Base-by-base conservation (phyloP, 2,888 invertebrate genomes). In the Melieria crassipennis region DNA sequence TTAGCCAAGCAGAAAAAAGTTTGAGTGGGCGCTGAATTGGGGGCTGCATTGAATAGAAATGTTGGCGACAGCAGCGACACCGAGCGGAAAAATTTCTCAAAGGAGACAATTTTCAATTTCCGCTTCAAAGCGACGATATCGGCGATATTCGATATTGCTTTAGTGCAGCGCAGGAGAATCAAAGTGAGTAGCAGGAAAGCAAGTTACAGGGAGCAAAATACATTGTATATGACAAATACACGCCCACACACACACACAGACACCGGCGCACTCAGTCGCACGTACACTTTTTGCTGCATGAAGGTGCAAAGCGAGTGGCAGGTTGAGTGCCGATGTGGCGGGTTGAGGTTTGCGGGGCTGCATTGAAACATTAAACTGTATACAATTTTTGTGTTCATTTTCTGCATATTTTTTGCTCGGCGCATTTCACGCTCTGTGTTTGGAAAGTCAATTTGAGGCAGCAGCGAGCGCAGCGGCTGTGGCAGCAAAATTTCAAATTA, bases 91-190 rank as follows among this genome's bases (percentile, higher is more conserved):
- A 78, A 73, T 72, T 75, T 78, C 78, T 77, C 78, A 78, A 79
- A 80, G 75, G 69, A 75, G 78, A 78, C 78, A 78, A 79, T 77
- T 77, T 80, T 79, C 79, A 80, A 80, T 81, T 81, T 80, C 80
- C 79, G 79, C 73, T 69, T 73, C 74, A 71, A 75, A 75, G 74
- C 71, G 67, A 74, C 69, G 75, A 74, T 74, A 78, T 75, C 73
- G 70, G 55, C 73, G 76, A 76, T 75, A 75, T 73, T 75, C 74
- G 74, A 75, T 75, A 75, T 78, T 76, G 60, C 61, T 75, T 30
- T 30, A 30, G 30, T 30, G 30, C 30, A 30, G 72, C 47, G 47
- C 43, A 57, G 16, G 47, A 57, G 11, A 45, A 43, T 47, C n/a
- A 57, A 16, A 11, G 11, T 10, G 30, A 60, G 60, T 16, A 42